Evolutionary conservation across 37 sponge, comb jelly and placozoan genomes (phyloP), one percentile per base, ranked within the genome.

Genomic region (Aplysina aerophoba): DNA sequence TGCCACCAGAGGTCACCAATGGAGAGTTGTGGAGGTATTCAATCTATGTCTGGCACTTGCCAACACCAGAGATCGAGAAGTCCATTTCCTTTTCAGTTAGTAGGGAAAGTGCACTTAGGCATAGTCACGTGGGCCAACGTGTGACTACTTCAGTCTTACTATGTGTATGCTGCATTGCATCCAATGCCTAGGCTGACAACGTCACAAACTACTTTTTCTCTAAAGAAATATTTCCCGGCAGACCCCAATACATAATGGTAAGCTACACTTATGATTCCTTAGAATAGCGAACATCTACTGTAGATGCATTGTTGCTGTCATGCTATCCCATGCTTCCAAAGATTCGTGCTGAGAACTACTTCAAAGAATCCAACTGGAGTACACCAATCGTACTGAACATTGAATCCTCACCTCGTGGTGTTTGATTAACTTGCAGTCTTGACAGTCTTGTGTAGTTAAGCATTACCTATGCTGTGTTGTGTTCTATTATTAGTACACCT

Each of bases 341-440:
- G 78, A 25, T 75, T 19, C 44, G 50, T 25, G 78, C 78, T 16
- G 78, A 75, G 37, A 75, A 75, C 53, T 75, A 36, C 53, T 40
- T 41, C 25, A 75, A 75, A 41, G n/a, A 15, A 75, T 53, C 78
- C 33, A 75, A 75, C 78, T 75, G 78, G 78, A 75, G 78, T 75
- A 53, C 39, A 15, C 78, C 78, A 20, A 1, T 25, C 20, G 24
- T 75, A 12, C 54, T 75, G 8, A 75, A 62, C 64, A 3, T 62
- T 28, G 25, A 62, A 13, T 3, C 64, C 12, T 2, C 12, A 62
- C 4, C 24, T 8, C 50, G 6, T 11, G 8, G 8, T 44, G 50
- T 8, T 44, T n/a, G n/a, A n/a, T n/a, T n/a, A n/a, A n/a, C n/a
- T n/a, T n/a, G n/a, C n/a, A n/a, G n/a, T n/a, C n/a, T n/a, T n/a